Base-by-base conservation (phyloP, 2,888 invertebrate genomes). In the Trisateles emortualis region DNA sequence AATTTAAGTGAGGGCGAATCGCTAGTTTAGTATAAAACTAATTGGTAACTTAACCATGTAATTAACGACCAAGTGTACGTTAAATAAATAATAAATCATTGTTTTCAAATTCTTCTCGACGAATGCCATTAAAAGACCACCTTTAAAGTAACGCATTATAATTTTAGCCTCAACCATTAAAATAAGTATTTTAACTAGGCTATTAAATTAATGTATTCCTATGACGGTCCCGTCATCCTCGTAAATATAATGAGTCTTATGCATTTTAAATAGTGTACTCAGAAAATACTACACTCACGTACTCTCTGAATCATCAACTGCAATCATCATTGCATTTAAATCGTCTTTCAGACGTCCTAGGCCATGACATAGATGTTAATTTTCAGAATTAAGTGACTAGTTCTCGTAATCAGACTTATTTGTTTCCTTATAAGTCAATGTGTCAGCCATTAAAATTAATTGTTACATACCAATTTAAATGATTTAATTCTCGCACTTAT, bases 321-420 rank as follows among this genome's bases (percentile, higher is more conserved):
- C 29, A 22, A 19, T 22, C n/a, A 40, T 32, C 19, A 46, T 19
- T 32, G 42, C 42, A 43, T 26, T 38, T n/a, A n/a, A n/a, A n/a
- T 26, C 11, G 17, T 17, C 40, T 47, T 38, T 47, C 32, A 47
- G 32, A 40, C 10, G 35, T 19, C 36, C 42, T 42, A 22, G 0
- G 8, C 8, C 17, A 26, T 6, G 26, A 26, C 8, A 26, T 26
- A 8, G 1, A 26, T 8, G 13, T 32, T 3, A 32, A 3, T 32
- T 32, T 32, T 32, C 3, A 32, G 32, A 32, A 32, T 32, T 32
- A 13, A 32, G 3, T 32, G 32, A 32, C 32, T n/a, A 0, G 3
- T 11, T 3, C 3, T 1, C 3, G 6, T 32, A 5, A 11, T 11
- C 11, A 11, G 11, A 32, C 4, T 32, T 32, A 11, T 32, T 11